Conservation (phyloP, 2,888 invertebrate genomes). For the Drosophila monieri region DNA sequence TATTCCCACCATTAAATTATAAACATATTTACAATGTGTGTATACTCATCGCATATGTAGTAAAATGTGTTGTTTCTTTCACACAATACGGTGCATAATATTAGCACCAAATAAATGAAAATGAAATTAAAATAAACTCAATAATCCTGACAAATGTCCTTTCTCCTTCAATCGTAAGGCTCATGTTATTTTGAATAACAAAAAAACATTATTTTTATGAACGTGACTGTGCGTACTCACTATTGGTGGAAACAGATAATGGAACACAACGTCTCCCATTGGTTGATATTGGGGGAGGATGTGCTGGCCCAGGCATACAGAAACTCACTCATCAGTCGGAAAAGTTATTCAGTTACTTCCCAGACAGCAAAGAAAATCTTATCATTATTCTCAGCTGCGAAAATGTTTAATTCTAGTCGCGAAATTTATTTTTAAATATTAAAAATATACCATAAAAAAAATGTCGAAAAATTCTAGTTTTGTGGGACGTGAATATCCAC, state of each 20-base stretch:
- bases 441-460: conserved; percentile 15
- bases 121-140: not conserved
- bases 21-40: conserved; percentile 1
- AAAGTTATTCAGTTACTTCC: conserved; percentile 22
- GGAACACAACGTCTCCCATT: conserved; percentile 9
- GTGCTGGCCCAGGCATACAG: conserved; percentile 8
- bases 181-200: not conserved
- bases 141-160: not conserved
- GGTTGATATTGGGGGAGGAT: conserved; percentile 29
- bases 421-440: not conserved
- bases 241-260: conserved; percentile 23
- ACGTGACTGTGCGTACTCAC: not conserved
- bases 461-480: conserved; percentile 54
- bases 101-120: not conserved
- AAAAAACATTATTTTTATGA: not conserved
- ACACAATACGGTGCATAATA: not conserved
- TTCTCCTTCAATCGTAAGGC: not conserved
- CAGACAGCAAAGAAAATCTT: conserved; percentile 23
- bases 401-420: conserved; percentile 8
- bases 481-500: conserved; percentile 41
- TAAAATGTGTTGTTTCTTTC: not conserved
- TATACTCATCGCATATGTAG: not conserved
- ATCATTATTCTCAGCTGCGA: not conserved
- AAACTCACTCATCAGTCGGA: conserved; percentile 6
- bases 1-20: not conserved